These are phyloP conservation scores for Hoplodrina blanda DNA, from an alignment of 2,888 invertebrate genomes.

Conservation along the genomic window DNA sequence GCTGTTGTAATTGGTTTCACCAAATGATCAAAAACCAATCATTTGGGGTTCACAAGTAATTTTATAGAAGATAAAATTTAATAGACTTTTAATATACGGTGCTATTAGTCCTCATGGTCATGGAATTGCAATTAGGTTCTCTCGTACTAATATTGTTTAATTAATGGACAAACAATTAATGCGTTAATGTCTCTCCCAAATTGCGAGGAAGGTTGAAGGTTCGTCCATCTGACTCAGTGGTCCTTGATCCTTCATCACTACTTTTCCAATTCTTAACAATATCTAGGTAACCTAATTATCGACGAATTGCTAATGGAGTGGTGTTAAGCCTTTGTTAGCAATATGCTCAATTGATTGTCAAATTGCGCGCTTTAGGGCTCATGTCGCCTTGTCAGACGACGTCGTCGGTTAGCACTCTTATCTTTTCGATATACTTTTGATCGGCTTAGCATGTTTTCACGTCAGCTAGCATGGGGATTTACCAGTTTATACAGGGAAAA, in stretches of 20 bases:
- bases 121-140: neutral
- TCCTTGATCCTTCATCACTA: neutral
- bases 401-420: conserved; percentile 4
- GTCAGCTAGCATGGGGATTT: conserved; percentile 3
- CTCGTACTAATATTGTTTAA: neutral
- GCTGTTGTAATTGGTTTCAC: conserved; percentile 10
- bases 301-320: too few species aligned
- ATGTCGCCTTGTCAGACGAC: neutral
- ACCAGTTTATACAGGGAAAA: neutral
- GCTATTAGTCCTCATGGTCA: neutral
- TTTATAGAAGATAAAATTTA: neutral
- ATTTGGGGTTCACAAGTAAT: neutral
- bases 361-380: neutral
- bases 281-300: too few species aligned
- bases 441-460: conserved; percentile 1
- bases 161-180: neutral
- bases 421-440: conserved; percentile 18
- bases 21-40: neutral
- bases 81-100: neutral
- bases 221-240: too few species aligned
- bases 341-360: neutral
- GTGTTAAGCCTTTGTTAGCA: neutral
- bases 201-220: too few species aligned
- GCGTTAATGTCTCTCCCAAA: too few species aligned
- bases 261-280: neutral